Base-by-base conservation (phyloP, 64 coral and sea anemone genomes). In the Montipora sp. region DNA sequence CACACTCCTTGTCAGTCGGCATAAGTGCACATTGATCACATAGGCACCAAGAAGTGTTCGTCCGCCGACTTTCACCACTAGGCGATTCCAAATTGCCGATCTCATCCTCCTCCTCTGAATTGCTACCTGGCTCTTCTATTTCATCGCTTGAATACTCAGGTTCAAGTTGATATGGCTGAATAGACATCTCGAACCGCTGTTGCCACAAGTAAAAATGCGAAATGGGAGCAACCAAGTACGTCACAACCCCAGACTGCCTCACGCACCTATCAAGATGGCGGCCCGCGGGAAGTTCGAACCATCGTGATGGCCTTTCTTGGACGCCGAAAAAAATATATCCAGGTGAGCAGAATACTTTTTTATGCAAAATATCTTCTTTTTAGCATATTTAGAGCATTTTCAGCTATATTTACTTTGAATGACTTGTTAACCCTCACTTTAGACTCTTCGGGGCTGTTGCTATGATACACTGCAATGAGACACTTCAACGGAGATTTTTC, bases 81-180 rank as follows among this genome's bases (percentile, higher is more conserved):
- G 8, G 16, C 7, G 16, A 73, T 24, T 73, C 48, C 8, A 50
- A 79, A 79, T 18, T 12, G 5, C 3, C 55, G 22, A 66, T 20
- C 45, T 83, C 63, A 24, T 47, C 63, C 50, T 61, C 79, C 20
- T 83, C 55, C 55, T 67, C 23, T 83, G 55, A 15, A 18, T 63
- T 12, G 68, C 14, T 48, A 20, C 8, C 7, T 67, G 7, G 3
- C 55, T 67, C 23, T 43, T 83, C 81, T 67, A 24, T 51, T 50
- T 78, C 9, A 3, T 59, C 53, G 20, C 22, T 16, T 22, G 9
- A 43, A 43, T 58, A 27, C 1, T 83, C n/a, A 27, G 51, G 51
- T 11, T 83, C 80, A 46, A 77, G 15, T 16, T 83, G 51, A 83
- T 77, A 45, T 48, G 75, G 75, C 24, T 45, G 23, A 77, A 48